Base-by-base conservation (phyloP, 2,113 vertebrate species). In the Loxodonta africana region DNA sequence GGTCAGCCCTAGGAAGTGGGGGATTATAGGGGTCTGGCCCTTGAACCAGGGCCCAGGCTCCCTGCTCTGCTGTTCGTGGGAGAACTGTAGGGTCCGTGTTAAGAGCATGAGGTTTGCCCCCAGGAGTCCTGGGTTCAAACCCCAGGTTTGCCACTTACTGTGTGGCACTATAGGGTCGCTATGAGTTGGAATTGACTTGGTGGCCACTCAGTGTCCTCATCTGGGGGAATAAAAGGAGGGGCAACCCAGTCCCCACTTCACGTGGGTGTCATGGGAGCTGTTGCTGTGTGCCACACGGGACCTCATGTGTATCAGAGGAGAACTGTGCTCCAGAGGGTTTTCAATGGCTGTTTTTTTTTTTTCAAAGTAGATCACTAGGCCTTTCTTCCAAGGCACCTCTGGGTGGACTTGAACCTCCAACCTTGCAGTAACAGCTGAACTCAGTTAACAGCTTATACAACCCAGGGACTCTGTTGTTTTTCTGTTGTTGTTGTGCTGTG, bases 31-130 rank as follows among this genome's bases (percentile, higher is more conserved):
- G 37, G 51, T 7, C 23, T 1, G 8, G 21, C 30, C 26, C 44
- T 1, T 1, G 90, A 28, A 18, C 28, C n/a, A 28, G 20, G 5
- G 60, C 28, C 86, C 0, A 4, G 41, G 26, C 53, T 37, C 62
- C 44, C 37, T 6, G 0, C 14, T 3, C 3, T 6, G 17, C 41
- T 12, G 44, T 9, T 63, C 65, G 2, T 0, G 10, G 53, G 3
- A 8, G 23, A 78, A 33, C 1, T 33, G 37, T 1, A 10, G 65
- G 41, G n/a, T 6, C 10, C 76, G 14, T 10, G 30, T 33, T 26
- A 71, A 17, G 17, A 44, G 18, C n/a, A 4, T 5, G 6, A 71
- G 25, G n/a, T 33, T 2, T 8, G 8, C 18, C 25, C 30, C 37
- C 18, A 8, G 2, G 14, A 37, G 4, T 33, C 53, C 76, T 15